Evolutionary conservation across 30 jellyfish, hydroid and myxozoan genomes (phyloP).

Genomic region (Chironex yamaguchii): DNA sequence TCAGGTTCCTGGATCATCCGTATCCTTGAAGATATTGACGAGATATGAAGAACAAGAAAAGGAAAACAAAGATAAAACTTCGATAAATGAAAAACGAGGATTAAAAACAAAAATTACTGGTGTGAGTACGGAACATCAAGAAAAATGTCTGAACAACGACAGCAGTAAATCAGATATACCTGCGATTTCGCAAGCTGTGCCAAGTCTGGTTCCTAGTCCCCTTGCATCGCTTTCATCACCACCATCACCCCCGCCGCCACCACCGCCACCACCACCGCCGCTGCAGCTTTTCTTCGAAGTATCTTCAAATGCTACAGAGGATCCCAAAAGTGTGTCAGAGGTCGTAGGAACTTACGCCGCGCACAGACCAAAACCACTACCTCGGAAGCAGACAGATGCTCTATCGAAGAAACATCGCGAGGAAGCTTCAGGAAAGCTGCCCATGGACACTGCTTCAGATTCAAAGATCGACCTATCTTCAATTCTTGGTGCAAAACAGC

Average conservation of each 20-base stretch:
- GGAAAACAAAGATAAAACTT: background rate
- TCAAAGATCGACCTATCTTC: conserved; percentile 26
- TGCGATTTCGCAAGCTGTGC: background rate
- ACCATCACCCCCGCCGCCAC: conserved; percentile 63
- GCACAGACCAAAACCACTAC: background rate
- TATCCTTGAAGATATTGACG: background rate
- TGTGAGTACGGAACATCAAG: background rate
- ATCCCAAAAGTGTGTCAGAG: background rate
- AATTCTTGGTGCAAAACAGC: conserved; percentile 58
- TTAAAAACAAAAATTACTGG: background rate
- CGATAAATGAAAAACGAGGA: background rate
- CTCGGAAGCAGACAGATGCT: background rate
- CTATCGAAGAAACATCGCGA: background rate
- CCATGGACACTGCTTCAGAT: background rate
- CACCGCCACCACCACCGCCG: conserved; percentile 78
- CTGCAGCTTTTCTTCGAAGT: conserved; percentile 71
- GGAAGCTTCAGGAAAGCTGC: background rate
- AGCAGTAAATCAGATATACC: too few species aligned
- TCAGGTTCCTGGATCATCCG: background rate
- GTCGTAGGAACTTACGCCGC: background rate
- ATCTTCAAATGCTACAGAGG: conserved; percentile 8
- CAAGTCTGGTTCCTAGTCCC: background rate
- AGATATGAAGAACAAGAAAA: conserved; percentile 18
- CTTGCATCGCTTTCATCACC: conserved; percentile 49
- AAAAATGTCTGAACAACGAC: background rate